Conservation (phyloP, 2,888 invertebrate species). For the Nomada hirtipes region DNA sequence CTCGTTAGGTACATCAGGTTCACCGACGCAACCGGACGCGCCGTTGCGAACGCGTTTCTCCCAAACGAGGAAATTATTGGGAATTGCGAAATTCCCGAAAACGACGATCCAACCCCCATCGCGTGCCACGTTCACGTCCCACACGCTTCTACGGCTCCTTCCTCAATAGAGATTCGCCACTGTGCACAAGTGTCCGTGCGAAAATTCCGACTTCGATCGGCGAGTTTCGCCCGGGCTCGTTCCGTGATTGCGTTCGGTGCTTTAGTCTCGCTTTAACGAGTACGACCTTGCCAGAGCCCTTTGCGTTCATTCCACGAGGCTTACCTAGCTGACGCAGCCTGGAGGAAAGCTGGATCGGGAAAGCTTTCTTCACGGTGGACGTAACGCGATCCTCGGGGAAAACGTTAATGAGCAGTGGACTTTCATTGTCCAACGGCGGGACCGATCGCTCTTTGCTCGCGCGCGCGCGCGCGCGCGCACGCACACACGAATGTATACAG, state of each 20-base stretch:
- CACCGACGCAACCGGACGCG: slow-evolving; percentile 15
- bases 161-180: not conserved
- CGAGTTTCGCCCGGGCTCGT: not conserved
- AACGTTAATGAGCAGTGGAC: slow-evolving; percentile 31
- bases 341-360: slow-evolving; percentile 2
- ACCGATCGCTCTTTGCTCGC: not conserved
- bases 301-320: slow-evolving; percentile 2
- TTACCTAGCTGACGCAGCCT: not conserved
- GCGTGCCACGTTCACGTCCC: slow-evolving; percentile 2
- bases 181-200: not conserved
- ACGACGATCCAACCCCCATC: slow-evolving; percentile 44
- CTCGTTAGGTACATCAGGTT: slow-evolving; percentile 35
- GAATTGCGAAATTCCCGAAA: slow-evolving; percentile 75
- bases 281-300: slow-evolving; percentile 8
- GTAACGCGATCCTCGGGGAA: slow-evolving; percentile 6
- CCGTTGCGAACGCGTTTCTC: slow-evolving; percentile 14
- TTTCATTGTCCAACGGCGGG: slow-evolving; percentile 21
- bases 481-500: too few species aligned
- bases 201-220: slow-evolving; percentile 13
- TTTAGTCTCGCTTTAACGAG: slow-evolving; percentile 24
- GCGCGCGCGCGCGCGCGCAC: too few species aligned
- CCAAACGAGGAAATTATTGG: slow-evolving; percentile 71
- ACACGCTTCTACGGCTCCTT: not conserved
- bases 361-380: slow-evolving; percentile 7
- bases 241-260: slow-evolving; percentile 25